Percentiles rank a stretch among this genome's conserved stretches.
Evolutionary conservation across 1,140 invertebrate genomes (phyloP).

Genomic region (Tribolium castaneum): DNA sequence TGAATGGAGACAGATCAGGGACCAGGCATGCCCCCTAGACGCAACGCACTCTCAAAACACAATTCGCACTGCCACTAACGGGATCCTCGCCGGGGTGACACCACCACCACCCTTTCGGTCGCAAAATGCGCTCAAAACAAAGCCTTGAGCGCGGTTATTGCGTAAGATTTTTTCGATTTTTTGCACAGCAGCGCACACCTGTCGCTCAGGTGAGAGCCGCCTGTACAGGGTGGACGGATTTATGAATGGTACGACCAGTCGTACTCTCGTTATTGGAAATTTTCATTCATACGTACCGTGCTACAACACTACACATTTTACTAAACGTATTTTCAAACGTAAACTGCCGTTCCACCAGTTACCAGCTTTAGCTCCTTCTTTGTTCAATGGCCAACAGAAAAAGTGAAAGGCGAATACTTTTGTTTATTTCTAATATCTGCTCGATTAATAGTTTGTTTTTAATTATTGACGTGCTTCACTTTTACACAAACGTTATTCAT

Average conservation of each 20-base stretch:
- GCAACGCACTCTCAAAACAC: constrained; percentile 27
- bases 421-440: constrained; percentile 27
- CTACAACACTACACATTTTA: constrained; percentile 1
- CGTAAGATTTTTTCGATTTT: constrained; percentile 23
- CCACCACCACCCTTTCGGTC: not conserved
- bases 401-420: constrained; percentile 42
- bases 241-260: constrained; percentile 51
- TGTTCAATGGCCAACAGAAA: constrained; percentile 37
- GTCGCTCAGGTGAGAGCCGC: constrained; percentile 24
- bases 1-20: constrained; percentile 55
- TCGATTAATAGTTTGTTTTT: constrained; percentile 29
- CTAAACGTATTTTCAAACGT: constrained; percentile 1
- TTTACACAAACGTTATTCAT: not conserved
- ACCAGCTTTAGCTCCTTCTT: constrained; percentile 15
- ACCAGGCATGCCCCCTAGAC: constrained; percentile 41
- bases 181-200: constrained; percentile 22
- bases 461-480: not conserved
- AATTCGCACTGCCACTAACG: constrained; percentile 22
- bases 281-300: constrained; percentile 52
- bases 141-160: constrained; percentile 2
- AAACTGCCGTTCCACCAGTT: not conserved
- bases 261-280: constrained; percentile 47
- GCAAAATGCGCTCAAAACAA: not conserved
- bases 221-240: constrained; percentile 48
- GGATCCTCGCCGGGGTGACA: not conserved